Percentiles rank a stretch among this genome's conserved stretches.
Conservation (phyloP, 53 echinoderm and acorn worm species). For the Apostichopus leukothele region DNA sequence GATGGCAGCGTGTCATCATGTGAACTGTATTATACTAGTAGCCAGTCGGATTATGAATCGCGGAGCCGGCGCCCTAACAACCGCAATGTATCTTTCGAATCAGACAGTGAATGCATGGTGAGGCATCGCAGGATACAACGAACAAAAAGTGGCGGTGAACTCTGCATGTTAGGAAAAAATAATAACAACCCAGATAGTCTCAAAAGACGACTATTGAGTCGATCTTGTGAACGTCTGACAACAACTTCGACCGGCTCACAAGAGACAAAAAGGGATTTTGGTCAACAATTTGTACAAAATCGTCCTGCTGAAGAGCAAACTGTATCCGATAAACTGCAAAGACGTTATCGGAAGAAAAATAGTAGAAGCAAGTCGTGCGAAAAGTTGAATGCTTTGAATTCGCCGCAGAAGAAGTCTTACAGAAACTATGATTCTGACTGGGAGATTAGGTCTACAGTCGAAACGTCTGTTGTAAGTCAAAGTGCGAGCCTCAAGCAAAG, state of each 20-base stretch:
- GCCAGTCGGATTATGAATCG: neutral
- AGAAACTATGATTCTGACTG: slow-evolving; percentile 44
- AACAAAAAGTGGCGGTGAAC: slow-evolving; percentile 36
- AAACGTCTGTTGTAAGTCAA: slow-evolving; percentile 27
- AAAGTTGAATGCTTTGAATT: slow-evolving; percentile 28
- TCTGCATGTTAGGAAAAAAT: slow-evolving; percentile 8
- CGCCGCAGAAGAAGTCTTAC: slow-evolving; percentile 34
- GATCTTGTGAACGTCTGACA: slow-evolving; percentile 22
- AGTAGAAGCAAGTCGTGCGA: slow-evolving; percentile 36
- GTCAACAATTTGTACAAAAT: neutral
- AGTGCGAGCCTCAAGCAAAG: slow-evolving; percentile 7
- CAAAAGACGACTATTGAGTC: slow-evolving; percentile 36
- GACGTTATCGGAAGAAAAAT: slow-evolving; percentile 42
- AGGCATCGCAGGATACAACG: slow-evolving; percentile 18
- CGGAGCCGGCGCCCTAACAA: slow-evolving; percentile 8
- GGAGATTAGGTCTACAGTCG: slow-evolving; percentile 24
- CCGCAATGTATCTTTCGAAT: slow-evolving; percentile 1
- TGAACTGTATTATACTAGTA: neutral
- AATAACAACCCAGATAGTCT: neutral
- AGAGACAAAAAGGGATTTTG: slow-evolving; percentile 17
- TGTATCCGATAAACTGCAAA: slow-evolving; percentile 20
- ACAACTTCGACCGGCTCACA: neutral
- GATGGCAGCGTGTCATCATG: slow-evolving; percentile 34
- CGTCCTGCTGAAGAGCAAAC: slow-evolving; percentile 1
- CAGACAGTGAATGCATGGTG: slow-evolving; percentile 36